Evolutionary conservation across 1,140 invertebrate genomes (phyloP).

Genomic region (Drosophila subpulchrella): DNA sequence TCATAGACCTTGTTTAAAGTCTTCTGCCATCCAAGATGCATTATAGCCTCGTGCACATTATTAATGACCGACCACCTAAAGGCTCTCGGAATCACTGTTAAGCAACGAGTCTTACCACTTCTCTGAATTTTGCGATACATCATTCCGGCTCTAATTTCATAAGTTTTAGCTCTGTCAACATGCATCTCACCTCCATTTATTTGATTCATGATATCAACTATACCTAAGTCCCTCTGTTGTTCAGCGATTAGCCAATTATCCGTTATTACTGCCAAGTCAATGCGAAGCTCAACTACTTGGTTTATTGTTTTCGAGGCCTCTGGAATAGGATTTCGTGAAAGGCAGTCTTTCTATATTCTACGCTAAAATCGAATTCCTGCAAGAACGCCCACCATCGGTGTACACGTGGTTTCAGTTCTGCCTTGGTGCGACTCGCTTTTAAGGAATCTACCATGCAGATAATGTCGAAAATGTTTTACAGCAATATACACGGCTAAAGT

Average conservation of each 20-base stretch:
- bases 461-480: neutral
- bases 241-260: slow-evolving; percentile 11
- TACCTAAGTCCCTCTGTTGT: neutral
- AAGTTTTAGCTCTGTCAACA: no score
- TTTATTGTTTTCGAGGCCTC: neutral
- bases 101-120: slow-evolving; percentile 10
- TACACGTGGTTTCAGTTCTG: slow-evolving; percentile 4
- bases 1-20: slow-evolving; percentile 23
- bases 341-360: neutral
- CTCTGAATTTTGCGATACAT: slow-evolving; percentile 4
- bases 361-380: slow-evolving; percentile 2
- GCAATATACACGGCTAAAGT: no score
- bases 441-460: slow-evolving; percentile 9
- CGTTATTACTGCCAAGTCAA: neutral
- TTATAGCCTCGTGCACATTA: slow-evolving; percentile 14
- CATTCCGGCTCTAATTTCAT: no score
- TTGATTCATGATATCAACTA: neutral
- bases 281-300: neutral
- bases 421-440: neutral
- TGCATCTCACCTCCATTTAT: slow-evolving; percentile 1
- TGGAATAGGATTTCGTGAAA: neutral
- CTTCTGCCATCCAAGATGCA: slow-evolving; percentile 27
- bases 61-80: slow-evolving; percentile 37
- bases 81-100: slow-evolving; percentile 19
- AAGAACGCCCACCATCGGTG: slow-evolving; percentile 15